phyloP scores from a whole-genome alignment of 1,140 invertebrate genomes.

The Temnothorax curvispinosus region DNA sequence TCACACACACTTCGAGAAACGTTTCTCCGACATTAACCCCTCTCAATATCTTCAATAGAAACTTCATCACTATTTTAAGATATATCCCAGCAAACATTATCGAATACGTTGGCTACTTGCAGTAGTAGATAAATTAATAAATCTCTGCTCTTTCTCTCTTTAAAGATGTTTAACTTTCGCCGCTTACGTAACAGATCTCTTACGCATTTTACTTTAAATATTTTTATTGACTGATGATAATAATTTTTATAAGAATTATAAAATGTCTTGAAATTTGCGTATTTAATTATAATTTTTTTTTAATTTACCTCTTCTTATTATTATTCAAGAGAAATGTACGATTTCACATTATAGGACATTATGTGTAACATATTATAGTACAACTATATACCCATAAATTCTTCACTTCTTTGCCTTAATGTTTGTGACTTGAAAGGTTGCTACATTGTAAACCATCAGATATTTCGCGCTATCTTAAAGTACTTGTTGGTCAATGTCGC shows the following conservation, averaged over 20 bases:
- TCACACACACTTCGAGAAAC: constrained; percentile 32
- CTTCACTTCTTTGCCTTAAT: neutral
- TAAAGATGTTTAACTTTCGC: neutral
- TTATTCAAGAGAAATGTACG: neutral
- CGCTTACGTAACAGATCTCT: neutral
- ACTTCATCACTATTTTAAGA: constrained; percentile 18
- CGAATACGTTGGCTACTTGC: neutral
- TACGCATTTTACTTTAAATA: neutral
- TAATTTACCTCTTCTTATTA: neutral
- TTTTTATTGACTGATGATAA: neutral
- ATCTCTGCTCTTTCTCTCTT: neutral
- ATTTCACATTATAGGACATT: neutral
- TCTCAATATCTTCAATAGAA: constrained; percentile 34
- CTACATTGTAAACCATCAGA: neutral
- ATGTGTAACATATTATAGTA: neutral
- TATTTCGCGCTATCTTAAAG: neutral
- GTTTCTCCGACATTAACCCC: constrained; percentile 6
- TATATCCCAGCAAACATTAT: neutral
- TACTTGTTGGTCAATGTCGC: neutral
- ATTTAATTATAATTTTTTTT: neutral
- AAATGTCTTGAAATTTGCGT: neutral
- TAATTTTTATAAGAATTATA: neutral
- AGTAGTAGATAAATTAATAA: constrained; percentile 5
- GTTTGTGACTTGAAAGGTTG: neutral
- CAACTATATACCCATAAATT: neutral